Conservation (phyloP, 2,113 vertebrate genomes). For the Nothoprocta perdicaria region DNA sequence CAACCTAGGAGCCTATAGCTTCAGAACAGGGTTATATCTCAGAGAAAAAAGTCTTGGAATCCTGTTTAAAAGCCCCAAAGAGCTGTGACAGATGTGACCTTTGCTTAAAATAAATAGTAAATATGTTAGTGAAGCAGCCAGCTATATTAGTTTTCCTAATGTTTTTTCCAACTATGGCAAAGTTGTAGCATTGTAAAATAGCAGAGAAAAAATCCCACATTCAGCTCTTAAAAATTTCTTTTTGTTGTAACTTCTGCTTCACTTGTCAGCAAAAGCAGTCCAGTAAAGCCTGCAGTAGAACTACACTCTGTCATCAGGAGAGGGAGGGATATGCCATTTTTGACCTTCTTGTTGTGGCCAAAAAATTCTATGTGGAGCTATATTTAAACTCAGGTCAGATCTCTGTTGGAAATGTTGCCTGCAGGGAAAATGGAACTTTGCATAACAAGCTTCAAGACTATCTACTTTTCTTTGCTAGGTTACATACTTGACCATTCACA, state of each 20-base stretch:
- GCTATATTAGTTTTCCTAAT: not conserved
- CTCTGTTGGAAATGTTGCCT: not conserved
- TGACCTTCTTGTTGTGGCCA: not conserved
- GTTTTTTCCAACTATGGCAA: not conserved
- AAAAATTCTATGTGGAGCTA: not conserved
- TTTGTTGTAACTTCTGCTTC: not conserved
- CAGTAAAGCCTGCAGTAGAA: not conserved
- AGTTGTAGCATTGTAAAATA: not conserved
- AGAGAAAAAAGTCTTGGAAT: not conserved
- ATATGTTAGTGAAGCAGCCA: not conserved
- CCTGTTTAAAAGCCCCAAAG: not conserved
- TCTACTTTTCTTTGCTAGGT: not conserved
- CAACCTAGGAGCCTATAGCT: not conserved
- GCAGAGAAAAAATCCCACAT: not conserved
- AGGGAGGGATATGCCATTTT: not conserved
- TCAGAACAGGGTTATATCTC: not conserved
- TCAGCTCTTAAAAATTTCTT: fast-evolving
- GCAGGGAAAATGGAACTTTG: not conserved
- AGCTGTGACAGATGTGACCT: not conserved
- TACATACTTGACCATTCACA: not conserved
- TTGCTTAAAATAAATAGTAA: not conserved
- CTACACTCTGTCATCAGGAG: not conserved
- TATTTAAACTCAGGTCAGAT: not conserved
- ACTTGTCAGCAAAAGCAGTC: not conserved
- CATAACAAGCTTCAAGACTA: not conserved